These are phyloP conservation scores for Pimpla rufipes DNA, from an alignment of 2,888 invertebrate genomes.

Conservation along the genomic window DNA sequence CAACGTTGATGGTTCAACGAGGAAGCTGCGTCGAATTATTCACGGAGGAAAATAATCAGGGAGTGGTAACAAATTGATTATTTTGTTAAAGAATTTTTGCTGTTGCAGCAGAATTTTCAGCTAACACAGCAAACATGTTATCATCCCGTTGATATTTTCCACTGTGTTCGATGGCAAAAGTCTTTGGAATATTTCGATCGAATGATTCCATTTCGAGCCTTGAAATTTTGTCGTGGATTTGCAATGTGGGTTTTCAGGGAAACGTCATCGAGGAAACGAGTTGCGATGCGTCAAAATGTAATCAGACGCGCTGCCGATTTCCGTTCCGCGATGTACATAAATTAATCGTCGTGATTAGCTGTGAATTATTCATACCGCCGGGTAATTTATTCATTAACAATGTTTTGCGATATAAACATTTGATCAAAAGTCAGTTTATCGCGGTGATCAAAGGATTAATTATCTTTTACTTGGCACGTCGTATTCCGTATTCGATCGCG, in stretches of 20 bases:
- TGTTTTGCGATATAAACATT: constrained; percentile 18
- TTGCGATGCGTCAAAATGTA: constrained; percentile 2
- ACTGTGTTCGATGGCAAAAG: too few relatives aligned
- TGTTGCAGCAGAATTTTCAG: too few relatives aligned
- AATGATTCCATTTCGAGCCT: background rate
- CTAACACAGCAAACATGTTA: too few relatives aligned
- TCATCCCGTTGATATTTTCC: too few relatives aligned
- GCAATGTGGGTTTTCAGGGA: background rate
- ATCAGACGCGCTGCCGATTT: constrained; percentile 3
- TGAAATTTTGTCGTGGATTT: background rate
- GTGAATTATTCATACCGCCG: constrained; percentile 18
- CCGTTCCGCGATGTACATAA: constrained; percentile 10
- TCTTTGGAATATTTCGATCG: background rate
- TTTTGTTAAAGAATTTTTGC: too few relatives aligned
- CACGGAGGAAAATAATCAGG: too few relatives aligned
- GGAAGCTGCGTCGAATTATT: too few relatives aligned
- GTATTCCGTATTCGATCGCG: constrained; percentile 13
- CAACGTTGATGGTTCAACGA: too few relatives aligned
- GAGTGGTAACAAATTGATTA: too few relatives aligned
- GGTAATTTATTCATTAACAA: constrained; percentile 16
- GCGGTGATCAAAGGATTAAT: constrained; percentile 27
- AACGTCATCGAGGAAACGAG: constrained; percentile 7
- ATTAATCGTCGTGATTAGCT: constrained; percentile 13
- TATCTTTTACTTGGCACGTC: background rate
- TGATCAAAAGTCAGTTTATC: constrained; percentile 11